Evolutionary conservation across 1,140 invertebrate genomes (phyloP), one percentile per base, ranked within the genome.

Genomic region (Aphaenogaster ashmeadi): DNA sequence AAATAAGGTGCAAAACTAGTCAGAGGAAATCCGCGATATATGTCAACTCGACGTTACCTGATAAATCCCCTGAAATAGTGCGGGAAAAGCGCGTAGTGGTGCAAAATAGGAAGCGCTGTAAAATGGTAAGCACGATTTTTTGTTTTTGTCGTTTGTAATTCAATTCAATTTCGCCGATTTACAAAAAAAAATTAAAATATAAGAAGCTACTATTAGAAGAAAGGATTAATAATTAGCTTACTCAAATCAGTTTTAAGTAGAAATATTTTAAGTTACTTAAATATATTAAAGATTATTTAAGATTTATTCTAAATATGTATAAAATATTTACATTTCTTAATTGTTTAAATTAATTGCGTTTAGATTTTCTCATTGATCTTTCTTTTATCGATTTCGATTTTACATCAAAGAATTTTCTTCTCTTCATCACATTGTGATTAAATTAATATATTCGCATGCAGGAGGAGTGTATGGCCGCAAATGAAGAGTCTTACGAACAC

Each of bases 1-100:
- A 93, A 91, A 95, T 95, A 75, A 95, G 95, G 87, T 93, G 93
- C 85, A 95, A 95, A 92, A 94, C 95, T 5, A 95, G 95, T 93
- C 95, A 95, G 84, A 93, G 95, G 71, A 95, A 94, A 88, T 93
- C 95, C 64, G 94, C 95, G 11, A 93, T 95, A 52, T 95, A 95
- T 27, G 92, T 95, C 41, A 94, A 95, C 77, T 90, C 94, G 50
- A 86, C 93, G 56, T 92, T 92, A 15, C 80, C 93, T 21, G 94
- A 95, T 9, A 95, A 95, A 90, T 92, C 88, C 56, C 80, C 92
- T 33, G 95, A 95, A 85, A 78, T 94, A 54, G 66, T 93, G 0
- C 94, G 90, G 78, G 91, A 91, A 15, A 95, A 95, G 74, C 78
- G 78, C 1, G 5, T 54, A 11, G 33, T 64, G 0, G 0, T 21